These are phyloP conservation scores for Hypomesus transpacificus DNA, from an alignment of 2,113 vertebrate genomes.

Conservation along the genomic window DNA sequence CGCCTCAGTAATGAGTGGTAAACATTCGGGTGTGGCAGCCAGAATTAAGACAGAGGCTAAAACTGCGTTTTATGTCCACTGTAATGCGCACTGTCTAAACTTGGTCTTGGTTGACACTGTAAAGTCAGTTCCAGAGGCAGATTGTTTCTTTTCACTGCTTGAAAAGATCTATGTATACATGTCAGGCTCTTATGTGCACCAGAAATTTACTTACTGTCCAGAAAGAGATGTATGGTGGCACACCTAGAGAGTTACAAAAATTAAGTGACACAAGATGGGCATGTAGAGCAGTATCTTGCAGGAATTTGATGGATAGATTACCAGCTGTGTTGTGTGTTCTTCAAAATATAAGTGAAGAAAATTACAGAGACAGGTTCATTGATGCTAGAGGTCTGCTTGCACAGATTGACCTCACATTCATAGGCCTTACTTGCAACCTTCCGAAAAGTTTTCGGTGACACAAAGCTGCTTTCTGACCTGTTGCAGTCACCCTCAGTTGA, in stretches of 20 bases:
- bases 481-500: constrained; percentile 8
- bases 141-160: not conserved
- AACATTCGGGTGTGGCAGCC: constrained; percentile 10
- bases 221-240: constrained; percentile 16
- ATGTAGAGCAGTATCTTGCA: constrained; percentile 6
- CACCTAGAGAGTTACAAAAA: constrained; percentile 1
- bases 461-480: constrained; percentile 19
- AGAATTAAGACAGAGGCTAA: constrained; percentile 4
- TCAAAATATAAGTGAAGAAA: constrained; percentile 7
- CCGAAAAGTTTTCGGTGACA: constrained; percentile 10
- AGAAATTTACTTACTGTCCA: constrained; percentile 8
- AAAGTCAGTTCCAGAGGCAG: not conserved
- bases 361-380: not conserved
- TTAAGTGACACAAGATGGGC: constrained; percentile 28
- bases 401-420: constrained; percentile 27
- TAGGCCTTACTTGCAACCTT: constrained; percentile 20
- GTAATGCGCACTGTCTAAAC: not conserved
- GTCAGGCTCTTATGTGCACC: not conserved
- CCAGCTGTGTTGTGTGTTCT: constrained; percentile 10
- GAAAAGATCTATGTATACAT: not conserved
- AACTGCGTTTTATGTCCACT: constrained; percentile 3
- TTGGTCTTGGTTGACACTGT: not conserved
- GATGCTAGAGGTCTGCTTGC: too few relatives aligned
- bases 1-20: constrained; percentile 1
- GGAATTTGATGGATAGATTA: constrained; percentile 20